Conservation (phyloP, 2,797 vertebrate genomes). For the Gymnocypris eckloni region DNA sequence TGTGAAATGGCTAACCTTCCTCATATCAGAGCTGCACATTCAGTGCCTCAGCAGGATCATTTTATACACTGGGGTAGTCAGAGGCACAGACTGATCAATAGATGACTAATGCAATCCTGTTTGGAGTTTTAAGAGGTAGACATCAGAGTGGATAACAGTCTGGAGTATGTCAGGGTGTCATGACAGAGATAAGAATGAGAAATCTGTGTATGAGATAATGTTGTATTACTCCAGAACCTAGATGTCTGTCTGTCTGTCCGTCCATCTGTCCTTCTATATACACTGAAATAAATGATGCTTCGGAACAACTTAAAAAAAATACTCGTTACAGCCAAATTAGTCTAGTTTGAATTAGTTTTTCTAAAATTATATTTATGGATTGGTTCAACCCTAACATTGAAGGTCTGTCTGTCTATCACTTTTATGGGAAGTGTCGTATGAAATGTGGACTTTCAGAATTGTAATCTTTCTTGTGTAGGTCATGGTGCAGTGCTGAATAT, state of each 20-base stretch:
- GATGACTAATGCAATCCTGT: slow-evolving; percentile 61
- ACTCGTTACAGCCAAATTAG: neutral
- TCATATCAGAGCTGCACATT: slow-evolving; percentile 57
- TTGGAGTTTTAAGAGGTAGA: slow-evolving; percentile 37
- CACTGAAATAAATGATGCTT: neutral
- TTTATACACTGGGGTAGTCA: slow-evolving; percentile 59
- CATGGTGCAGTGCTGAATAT: slow-evolving; percentile 75
- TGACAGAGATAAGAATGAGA: slow-evolving; percentile 18
- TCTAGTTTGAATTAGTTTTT: too few relatives aligned
- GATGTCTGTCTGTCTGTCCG: neutral
- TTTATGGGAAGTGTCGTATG: neutral
- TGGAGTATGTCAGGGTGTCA: slow-evolving; percentile 8
- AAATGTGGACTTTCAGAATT: neutral
- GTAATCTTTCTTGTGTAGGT: slow-evolving; percentile 68
- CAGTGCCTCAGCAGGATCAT: slow-evolving; percentile 63
- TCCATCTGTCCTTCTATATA: neutral
- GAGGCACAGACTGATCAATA: slow-evolving; percentile 63
- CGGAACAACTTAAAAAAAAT: neutral
- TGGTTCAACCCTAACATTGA: neutral
- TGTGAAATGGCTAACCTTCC: slow-evolving; percentile 63
- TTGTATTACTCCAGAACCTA: neutral
- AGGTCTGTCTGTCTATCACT: neutral
- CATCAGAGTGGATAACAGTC: slow-evolving; percentile 43
- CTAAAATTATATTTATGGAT: neutral
- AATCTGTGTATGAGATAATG: slow-evolving; percentile 17